phyloP scores from a whole-genome alignment of 2,113 vertebrate genomes.

The Speoplatyrhinus poulsoni region DNA sequence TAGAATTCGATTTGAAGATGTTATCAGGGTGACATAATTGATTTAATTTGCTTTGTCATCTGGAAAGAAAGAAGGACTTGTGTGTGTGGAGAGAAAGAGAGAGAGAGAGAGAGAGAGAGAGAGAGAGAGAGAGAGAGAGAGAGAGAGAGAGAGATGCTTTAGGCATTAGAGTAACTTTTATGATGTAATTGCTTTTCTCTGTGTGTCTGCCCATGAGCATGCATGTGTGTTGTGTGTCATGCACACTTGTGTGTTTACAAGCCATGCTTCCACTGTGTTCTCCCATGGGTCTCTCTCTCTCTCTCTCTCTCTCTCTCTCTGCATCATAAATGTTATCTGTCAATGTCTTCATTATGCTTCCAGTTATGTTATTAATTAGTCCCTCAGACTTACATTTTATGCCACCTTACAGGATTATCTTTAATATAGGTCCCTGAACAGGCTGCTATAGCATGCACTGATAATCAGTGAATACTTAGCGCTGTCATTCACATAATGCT shows the following conservation, averaged over 20 bases:
- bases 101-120: background rate
- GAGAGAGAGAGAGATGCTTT: background rate
- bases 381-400: conserved; percentile 46
- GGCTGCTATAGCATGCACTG: background rate
- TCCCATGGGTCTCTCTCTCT: background rate
- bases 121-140: background rate
- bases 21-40: conserved; percentile 47
- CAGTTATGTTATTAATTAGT: conserved; percentile 57
- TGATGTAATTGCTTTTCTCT: background rate
- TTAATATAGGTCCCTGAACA: conserved; percentile 22
- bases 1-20: conserved; percentile 58
- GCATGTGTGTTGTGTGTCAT: conserved; percentile 10
- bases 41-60: conserved; percentile 49
- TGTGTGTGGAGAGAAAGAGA: background rate
- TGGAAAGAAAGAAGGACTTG: background rate
- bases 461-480: too few species aligned
- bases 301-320: conserved; percentile 17
- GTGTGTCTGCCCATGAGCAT: background rate
- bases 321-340: conserved; percentile 44
- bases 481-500: too few species aligned
- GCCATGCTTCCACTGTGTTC: background rate
- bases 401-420: conserved; percentile 47
- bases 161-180: background rate
- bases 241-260: conserved; percentile 4
- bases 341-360: conserved; percentile 56